Base-by-base conservation (phyloP, 2,113 vertebrate genomes). In the Phyllopteryx taeniolatus region DNA sequence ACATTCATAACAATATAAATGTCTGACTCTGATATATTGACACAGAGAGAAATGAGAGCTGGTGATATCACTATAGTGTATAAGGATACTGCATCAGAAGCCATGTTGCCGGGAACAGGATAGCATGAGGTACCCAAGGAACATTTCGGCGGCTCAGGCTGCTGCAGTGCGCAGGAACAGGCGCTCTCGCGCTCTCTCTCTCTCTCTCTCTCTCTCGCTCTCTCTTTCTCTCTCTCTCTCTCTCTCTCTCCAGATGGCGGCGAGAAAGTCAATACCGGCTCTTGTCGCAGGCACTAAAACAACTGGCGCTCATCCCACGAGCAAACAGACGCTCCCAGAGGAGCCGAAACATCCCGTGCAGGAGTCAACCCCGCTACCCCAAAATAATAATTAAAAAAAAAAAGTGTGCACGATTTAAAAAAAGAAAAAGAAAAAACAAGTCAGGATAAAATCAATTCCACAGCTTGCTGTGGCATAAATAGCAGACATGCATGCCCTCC, bases 401-500 rank as follows among this genome's bases (percentile, higher is more conserved):
- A 44, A 5, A 54, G 7, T 20, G 19, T 8, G 53, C n/a, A 8
- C 20, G 53, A 54, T 54, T 54, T n/a, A n/a, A 54, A 54, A 53
- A 54, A 54, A 2, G 33, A 33, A 60, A 33, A 60, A 14, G 4
- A 13, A 15, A 10, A 19, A 53, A 53, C 15, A 35, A 61, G 43
- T 39, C 20, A 14, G 31, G 39, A 65, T 73, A 67, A 65, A 59
- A 70, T 73, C 15, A 59, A 2, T 73, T 67, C 69, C 46, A 39
- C 57, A 67, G 15, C 13, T 0, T 33, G 44, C 19, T 4, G 56
- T 60, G 63, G 13, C 71, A 60, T 80, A 71, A 87, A 84, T 63
- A 83, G 19, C 83, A 83, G 79, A 87, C 75, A 74, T 47, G 49
- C 76, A 74, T 83, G 83, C 80, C 86, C 84, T 79, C 66, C 83